phyloP scores from a whole-genome alignment of 92 coral and sea anemone genomes.

The Palythoa grandiflora region DNA sequence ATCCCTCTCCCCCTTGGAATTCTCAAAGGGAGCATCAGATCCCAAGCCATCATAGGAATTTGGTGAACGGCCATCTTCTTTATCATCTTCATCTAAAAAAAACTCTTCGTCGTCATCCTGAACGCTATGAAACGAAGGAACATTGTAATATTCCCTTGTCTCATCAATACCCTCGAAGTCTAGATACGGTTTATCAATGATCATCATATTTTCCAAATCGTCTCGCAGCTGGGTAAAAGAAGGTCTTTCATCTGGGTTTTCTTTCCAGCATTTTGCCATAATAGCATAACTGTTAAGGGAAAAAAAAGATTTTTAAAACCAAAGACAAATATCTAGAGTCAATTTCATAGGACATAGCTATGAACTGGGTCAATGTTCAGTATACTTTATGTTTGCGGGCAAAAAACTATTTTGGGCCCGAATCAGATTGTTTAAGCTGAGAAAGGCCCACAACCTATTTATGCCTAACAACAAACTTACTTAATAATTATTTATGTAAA shows the following conservation, averaged over 20 bases:
- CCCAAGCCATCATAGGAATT: not conserved
- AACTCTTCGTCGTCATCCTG: conserved; percentile 22
- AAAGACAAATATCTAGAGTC: not conserved
- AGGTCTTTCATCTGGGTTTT: conserved; percentile 34
- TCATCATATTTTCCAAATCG: conserved; percentile 39
- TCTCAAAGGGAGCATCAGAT: not conserved
- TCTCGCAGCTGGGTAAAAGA: conserved; percentile 27
- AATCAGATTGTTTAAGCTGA: too few species aligned
- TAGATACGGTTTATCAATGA: conserved; percentile 25
- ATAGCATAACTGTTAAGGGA: conserved; percentile 12
- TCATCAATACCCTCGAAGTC: conserved; percentile 40
- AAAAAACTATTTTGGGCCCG: too few species aligned
- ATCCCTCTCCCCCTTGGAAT: not conserved
- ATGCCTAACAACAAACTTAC: too few species aligned
- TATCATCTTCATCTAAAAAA: not conserved
- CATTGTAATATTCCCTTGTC: conserved; percentile 39
- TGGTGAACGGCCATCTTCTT: not conserved
- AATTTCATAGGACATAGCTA: not conserved
- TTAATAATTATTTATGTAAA: too few species aligned
- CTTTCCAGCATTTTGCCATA: conserved; percentile 45
- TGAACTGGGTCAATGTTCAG: not conserved
- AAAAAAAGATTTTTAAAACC: not conserved
- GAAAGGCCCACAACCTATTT: too few species aligned
- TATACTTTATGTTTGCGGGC: too few species aligned
- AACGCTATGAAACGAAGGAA: conserved; percentile 43